A percentile compares a stretch with the other conserved stretches of the same genome.
Evolutionary conservation across 2,888 invertebrate species (phyloP).

Genomic region (Caenorhabditis sp.): DNA sequence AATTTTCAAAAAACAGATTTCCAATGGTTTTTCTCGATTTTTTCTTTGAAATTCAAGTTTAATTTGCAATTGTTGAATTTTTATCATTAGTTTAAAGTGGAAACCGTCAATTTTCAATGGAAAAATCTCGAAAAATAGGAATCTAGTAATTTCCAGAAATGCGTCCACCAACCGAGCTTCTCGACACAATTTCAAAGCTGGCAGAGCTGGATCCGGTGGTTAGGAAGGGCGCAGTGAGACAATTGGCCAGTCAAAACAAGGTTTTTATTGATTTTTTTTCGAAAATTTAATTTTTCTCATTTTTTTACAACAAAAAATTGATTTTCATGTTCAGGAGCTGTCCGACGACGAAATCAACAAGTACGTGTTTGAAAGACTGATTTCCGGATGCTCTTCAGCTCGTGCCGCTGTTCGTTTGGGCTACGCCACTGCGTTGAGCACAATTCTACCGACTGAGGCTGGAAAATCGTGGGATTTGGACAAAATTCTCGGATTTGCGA

Average conservation of each 20-base stretch:
- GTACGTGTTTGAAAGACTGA: conserved; percentile 69
- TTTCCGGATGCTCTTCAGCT: conserved; percentile 66
- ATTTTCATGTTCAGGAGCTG: conserved; percentile 23
- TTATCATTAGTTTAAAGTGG: not conserved
- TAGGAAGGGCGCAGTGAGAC: conserved; percentile 61
- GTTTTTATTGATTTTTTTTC: too few species aligned
- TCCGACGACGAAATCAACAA: conserved; percentile 49
- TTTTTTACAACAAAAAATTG: too few species aligned
- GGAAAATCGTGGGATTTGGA: conserved; percentile 62
- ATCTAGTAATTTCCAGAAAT: conserved; percentile 12
- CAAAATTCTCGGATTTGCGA: conserved; percentile 62
- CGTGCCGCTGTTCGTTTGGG: conserved; percentile 72
- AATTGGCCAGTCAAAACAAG: conserved; percentile 52
- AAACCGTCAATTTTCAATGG: not conserved
- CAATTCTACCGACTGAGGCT: conserved; percentile 42
- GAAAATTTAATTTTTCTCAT: too few species aligned
- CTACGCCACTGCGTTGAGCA: conserved; percentile 55
- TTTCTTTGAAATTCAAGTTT: not conserved
- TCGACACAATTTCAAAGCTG: conserved; percentile 68
- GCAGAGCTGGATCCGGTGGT: conserved; percentile 65
- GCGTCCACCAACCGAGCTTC: conserved; percentile 69
- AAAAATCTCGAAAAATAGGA: not conserved
- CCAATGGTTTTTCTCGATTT: not conserved
- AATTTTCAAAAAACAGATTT: not conserved
- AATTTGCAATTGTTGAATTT: too few species aligned